phyloP scores from a whole-genome alignment of 2,888 invertebrate species.

The Dendrolimus houi region DNA sequence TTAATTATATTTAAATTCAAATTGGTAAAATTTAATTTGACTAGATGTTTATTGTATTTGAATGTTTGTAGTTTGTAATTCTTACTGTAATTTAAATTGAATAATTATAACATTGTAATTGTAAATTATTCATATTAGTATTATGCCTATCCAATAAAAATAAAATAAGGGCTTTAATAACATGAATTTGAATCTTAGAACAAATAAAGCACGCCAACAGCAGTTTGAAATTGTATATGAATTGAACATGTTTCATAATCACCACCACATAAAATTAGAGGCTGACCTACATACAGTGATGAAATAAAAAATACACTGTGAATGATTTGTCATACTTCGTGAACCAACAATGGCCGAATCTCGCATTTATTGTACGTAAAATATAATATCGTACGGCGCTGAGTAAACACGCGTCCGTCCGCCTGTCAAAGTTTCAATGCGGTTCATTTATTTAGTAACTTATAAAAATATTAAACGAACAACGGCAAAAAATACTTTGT shows the following conservation, averaged over 20 bases:
- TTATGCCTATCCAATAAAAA: too few species aligned
- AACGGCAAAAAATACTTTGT: slow-evolving; percentile 20
- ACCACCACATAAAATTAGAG: slow-evolving; percentile 1
- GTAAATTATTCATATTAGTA: too few species aligned
- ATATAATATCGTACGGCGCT: slow-evolving; percentile 32
- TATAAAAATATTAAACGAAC: slow-evolving; percentile 50
- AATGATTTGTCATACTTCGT: slow-evolving; percentile 40
- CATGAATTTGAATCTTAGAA: too few species aligned
- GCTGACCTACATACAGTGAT: neutral
- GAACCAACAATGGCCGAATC: slow-evolving; percentile 36
- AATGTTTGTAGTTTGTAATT: too few species aligned
- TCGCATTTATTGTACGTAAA: slow-evolving; percentile 33
- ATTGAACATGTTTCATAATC: neutral
- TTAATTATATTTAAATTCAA: too few species aligned
- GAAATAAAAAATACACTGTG: slow-evolving; percentile 10
- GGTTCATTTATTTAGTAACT: slow-evolving; percentile 68
- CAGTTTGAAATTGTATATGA: too few species aligned
- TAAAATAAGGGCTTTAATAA: too few species aligned
- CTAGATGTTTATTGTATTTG: too few species aligned
- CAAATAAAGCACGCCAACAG: too few species aligned
- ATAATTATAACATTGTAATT: too few species aligned
- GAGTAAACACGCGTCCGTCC: slow-evolving; percentile 49
- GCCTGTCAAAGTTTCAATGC: slow-evolving; percentile 61
- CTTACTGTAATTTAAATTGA: too few species aligned
- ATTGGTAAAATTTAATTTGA: too few species aligned